Percentiles rank a stretch among this genome's conserved stretches.
These are phyloP conservation scores for Tillus elongatus DNA, from an alignment of 2,888 invertebrate genomes.

Conservation along the genomic window DNA sequence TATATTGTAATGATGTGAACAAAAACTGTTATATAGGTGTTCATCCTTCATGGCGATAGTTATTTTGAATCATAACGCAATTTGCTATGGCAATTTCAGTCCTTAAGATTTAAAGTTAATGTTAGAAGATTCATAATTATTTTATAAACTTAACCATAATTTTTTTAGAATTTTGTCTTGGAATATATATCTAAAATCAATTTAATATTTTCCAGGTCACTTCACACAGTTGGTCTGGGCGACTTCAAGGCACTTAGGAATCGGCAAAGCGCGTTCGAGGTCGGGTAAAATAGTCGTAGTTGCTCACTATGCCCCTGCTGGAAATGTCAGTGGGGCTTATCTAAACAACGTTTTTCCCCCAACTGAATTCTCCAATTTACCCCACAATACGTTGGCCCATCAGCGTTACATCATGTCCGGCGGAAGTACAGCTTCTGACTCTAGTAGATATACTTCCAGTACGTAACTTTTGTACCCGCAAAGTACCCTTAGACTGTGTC, in stretches of 20 bases:
- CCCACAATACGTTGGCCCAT: constrained; percentile 12
- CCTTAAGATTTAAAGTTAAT: too few relatives aligned
- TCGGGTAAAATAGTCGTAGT: constrained; percentile 76
- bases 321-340: constrained; percentile 65
- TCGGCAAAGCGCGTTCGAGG: constrained; percentile 69
- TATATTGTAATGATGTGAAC: too few relatives aligned
- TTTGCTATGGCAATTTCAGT: too few relatives aligned
- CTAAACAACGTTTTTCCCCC: constrained; percentile 70
- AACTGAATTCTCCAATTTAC: constrained; percentile 36
- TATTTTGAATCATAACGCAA: too few relatives aligned
- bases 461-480: constrained; percentile 12
- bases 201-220: constrained; percentile 52
- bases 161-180: too few relatives aligned
- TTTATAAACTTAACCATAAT: too few relatives aligned
- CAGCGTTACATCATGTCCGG: constrained; percentile 19
- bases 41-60: too few relatives aligned
- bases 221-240: constrained; percentile 85
- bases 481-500: too few relatives aligned
- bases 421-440: constrained; percentile 25
- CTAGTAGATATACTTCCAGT: constrained; percentile 20
- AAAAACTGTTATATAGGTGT: too few relatives aligned
- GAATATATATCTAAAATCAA: too few relatives aligned
- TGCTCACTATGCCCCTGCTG: constrained; percentile 75
- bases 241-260: constrained; percentile 64
- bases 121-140: too few relatives aligned